Evolutionary conservation across 2,797 vertebrate species (phyloP).

Genomic region (Acridotheres tristis): DNA sequence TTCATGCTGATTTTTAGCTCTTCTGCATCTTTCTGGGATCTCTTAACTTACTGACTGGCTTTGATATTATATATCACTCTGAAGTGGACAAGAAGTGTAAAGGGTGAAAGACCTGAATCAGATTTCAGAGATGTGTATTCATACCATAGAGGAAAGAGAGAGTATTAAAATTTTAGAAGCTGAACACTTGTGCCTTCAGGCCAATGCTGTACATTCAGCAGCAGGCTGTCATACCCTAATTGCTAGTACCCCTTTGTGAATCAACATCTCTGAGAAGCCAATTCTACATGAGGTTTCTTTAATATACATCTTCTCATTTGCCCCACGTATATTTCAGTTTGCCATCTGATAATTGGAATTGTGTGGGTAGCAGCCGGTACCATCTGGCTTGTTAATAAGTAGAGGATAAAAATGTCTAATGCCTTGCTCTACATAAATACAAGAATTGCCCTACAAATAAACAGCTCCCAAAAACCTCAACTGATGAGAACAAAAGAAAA

Average conservation of each 20-base stretch:
- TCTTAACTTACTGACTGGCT: background rate
- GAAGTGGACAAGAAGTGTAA: background rate
- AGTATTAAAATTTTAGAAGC: constrained; percentile 20
- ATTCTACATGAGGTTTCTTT: constrained; percentile 52
- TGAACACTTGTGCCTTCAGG: background rate
- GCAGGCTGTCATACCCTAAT: constrained; percentile 60
- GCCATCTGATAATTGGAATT: constrained; percentile 72
- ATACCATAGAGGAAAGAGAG: background rate
- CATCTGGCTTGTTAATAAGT: constrained; percentile 73
- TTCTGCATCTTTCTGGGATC: background rate
- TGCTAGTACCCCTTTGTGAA: constrained; percentile 53
- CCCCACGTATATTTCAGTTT: constrained; percentile 70
- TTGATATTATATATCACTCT: background rate
- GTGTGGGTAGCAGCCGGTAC: constrained; percentile 69
- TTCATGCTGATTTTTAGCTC: background rate
- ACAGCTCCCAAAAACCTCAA: constrained; percentile 59
- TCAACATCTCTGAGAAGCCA: constrained; percentile 59
- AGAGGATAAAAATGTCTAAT: constrained; percentile 73
- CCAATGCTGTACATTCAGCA: background rate
- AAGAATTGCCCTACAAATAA: constrained; percentile 69
- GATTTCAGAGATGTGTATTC: background rate
- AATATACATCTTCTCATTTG: constrained; percentile 69
- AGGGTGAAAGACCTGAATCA: background rate
- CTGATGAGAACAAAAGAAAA: constrained; percentile 63
- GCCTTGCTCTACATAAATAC: constrained; percentile 71